Evolutionary conservation across 92 coral and sea anemone species (phyloP).

Genomic region (Epizoanthus scotinus): DNA sequence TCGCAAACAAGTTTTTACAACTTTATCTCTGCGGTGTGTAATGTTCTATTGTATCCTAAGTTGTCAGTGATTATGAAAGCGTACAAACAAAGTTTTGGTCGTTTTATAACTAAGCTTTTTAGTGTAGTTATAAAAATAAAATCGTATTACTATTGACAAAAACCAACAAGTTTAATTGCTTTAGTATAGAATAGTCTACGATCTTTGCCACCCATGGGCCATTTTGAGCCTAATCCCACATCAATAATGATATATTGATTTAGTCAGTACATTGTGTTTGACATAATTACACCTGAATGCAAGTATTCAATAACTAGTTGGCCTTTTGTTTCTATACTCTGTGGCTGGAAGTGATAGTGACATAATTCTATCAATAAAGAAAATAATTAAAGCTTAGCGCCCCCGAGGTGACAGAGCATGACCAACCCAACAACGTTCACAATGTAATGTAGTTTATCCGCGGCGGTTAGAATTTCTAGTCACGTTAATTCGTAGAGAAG

Average conservation of each 20-base stretch:
- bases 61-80: not conserved
- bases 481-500: not conserved
- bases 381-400: conserved; percentile 11
- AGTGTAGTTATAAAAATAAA: conserved; percentile 11
- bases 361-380: not conserved
- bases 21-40: not conserved
- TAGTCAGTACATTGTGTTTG: conserved; percentile 15
- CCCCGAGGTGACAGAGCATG: conserved; percentile 30
- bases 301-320: conserved; percentile 27
- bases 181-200: conserved; percentile 15
- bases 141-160: not conserved
- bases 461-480: not conserved
- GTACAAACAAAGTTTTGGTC: not conserved
- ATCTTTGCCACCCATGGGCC: conserved; percentile 10
- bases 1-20: not conserved
- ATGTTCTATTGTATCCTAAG: not conserved
- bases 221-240: conserved; percentile 15
- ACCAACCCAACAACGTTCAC: not conserved
- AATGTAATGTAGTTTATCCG: not conserved
- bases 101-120: conserved; percentile 8
- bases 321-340: conserved; percentile 4
- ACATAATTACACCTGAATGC: conserved; percentile 14
- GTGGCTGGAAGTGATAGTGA: conserved; percentile 6
- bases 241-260: conserved; percentile 44
- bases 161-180: conserved; percentile 36